Evolutionary conservation across 2,797 vertebrate species (phyloP), one percentile per base, ranked within the genome.

Genomic region (Peromyscus attwateri): DNA sequence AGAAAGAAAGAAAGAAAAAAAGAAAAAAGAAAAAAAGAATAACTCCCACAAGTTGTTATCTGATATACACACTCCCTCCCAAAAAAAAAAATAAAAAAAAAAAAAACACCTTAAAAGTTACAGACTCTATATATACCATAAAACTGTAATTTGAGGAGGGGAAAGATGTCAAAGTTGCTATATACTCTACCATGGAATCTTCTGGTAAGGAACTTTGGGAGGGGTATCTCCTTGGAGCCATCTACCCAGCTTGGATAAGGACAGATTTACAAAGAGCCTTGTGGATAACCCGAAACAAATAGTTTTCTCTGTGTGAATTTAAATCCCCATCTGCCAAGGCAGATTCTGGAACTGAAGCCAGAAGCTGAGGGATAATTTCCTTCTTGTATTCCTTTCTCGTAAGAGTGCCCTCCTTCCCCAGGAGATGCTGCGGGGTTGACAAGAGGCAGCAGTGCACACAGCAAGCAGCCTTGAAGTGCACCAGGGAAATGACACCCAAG

Each of bases 231-330:
- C 49, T 87, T 46, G 3, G 46, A 94, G 83, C 80, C 62, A 17
- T 92, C 82, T 12, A 10, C 40, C 37, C 25, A 79, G 19, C 57
- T 79, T 29, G 37, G 80, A 43, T 57, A 93, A 80, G 52, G 57
- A 7, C 12, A 79, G 68, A 71, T 60, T 23, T 68, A 83, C 57
- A 57, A 92, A 80, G 82, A 2, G 5, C 49, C 92, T 92, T 89
- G 66, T n/a, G 60, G 29, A 87, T 81, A 92, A 14, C 73, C 60
- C 23, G 37, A 87, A 96, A 95, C 43, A 80, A 94, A 91, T 3
- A 57, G 43, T 34, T 82, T 52, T 87, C 75, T 89, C 46, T 52
- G 55, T 43, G 8, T 55, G 8, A 93, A 57, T 55, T 70, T 66
- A 77, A 89, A 96, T 93, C 12, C 49, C 55, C 68, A 84, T 60